Conservation (phyloP, 92 coral and sea anemone genomes). For the Phymanthus crucifer region DNA sequence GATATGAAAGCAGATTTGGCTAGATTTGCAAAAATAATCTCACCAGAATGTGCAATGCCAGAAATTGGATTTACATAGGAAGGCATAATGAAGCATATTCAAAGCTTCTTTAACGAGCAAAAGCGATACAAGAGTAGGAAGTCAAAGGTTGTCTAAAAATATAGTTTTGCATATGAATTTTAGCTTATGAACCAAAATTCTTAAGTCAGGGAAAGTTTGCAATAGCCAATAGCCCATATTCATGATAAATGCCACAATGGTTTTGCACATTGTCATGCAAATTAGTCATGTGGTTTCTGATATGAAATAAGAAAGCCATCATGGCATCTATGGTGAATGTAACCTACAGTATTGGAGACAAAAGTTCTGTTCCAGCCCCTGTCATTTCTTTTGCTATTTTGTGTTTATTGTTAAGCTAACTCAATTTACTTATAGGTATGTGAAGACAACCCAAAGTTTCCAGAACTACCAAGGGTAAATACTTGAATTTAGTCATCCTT, state of each 20-base stretch:
- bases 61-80: conserved; percentile 39
- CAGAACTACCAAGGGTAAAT: conserved; percentile 10
- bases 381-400: no score
- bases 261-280: no score
- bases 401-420: no score
- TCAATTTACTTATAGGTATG: neutral
- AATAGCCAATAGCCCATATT: no score
- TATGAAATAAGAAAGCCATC: no score
- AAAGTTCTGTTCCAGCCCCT: no score
- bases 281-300: no score
- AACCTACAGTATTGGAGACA: no score
- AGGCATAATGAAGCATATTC: conserved; percentile 50
- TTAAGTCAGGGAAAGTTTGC: no score
- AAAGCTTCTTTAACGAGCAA: conserved; percentile 47
- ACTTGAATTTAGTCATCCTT: neutral
- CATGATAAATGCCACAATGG: no score
- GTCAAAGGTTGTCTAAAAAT: conserved; percentile 25
- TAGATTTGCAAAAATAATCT: conserved; percentile 39
- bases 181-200: no score
- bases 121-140: conserved; percentile 38
- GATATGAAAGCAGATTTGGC: conserved; percentile 27
- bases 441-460: neutral
- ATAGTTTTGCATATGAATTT: neutral
- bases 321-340: no score
- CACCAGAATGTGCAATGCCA: conserved; percentile 43